Percentiles rank a stretch among this genome's conserved stretches.
These are phyloP conservation scores for Drosophila gaucha DNA, from an alignment of 2,888 invertebrate genomes.

Conservation along the genomic window DNA sequence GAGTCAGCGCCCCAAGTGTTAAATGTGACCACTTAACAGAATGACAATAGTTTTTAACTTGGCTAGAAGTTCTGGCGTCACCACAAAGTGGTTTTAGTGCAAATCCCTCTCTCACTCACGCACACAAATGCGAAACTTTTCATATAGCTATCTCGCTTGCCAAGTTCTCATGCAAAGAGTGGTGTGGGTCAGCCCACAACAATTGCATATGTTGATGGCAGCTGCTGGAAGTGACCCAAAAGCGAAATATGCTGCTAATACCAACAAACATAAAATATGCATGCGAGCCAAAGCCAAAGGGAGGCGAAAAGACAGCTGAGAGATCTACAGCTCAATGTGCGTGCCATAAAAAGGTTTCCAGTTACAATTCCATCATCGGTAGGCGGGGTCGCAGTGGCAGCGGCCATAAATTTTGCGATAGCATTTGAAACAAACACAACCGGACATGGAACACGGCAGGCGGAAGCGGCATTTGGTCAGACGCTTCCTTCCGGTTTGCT, in stretches of 20 bases:
- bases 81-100: conserved; percentile 80
- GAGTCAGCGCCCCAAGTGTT: conserved; percentile 74
- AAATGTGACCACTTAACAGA: conserved; percentile 80
- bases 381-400: conserved; percentile 5
- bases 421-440: conserved; percentile 41
- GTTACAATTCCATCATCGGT: conserved; percentile 40
- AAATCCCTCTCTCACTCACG: conserved; percentile 52
- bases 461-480: conserved; percentile 72
- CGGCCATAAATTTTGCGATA: conserved; percentile 46
- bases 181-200: conserved; percentile 48
- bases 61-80: conserved; percentile 81
- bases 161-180: conserved; percentile 51
- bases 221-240: conserved; percentile 72
- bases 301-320: neutral
- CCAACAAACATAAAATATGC: conserved; percentile 70
- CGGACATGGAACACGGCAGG: conserved; percentile 46
- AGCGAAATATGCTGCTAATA: conserved; percentile 78
- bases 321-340: conserved; percentile 29
- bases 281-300: conserved; percentile 48
- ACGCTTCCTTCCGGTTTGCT: conserved; percentile 73
- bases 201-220: conserved; percentile 68
- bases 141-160: conserved; percentile 53
- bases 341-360: conserved; percentile 48
- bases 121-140: conserved; percentile 47
- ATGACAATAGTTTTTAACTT: conserved; percentile 82